Evolutionary conservation across 2,113 vertebrate genomes (phyloP).

Genomic region (Alligator sinensis): DNA sequence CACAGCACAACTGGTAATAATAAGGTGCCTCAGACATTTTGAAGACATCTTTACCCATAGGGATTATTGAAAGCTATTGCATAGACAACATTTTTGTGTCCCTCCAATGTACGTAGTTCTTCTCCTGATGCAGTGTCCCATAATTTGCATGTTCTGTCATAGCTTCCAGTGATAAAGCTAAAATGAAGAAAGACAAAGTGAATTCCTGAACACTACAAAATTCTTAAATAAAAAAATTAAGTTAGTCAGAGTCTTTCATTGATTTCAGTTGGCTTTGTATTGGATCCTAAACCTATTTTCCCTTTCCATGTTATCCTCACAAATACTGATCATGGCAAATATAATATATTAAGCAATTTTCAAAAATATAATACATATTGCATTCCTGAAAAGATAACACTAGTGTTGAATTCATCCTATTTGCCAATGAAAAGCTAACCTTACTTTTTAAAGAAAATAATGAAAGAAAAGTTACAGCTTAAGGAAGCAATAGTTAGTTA

Average conservation of each 20-base stretch:
- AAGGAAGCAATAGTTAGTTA: constrained; percentile 4
- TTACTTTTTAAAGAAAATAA: not conserved
- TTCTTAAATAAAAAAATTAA: not conserved
- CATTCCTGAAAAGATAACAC: not conserved
- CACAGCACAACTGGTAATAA: not conserved
- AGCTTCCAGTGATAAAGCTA: constrained; percentile 97
- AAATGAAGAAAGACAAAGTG: constrained; percentile 27
- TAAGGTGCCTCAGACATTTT: not conserved
- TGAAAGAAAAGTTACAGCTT: not conserved
- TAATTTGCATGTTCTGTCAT: constrained; percentile 94
- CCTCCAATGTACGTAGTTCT: constrained; percentile 86
- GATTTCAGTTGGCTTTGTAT: not conserved
- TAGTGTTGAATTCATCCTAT: not conserved
- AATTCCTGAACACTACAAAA: not conserved
- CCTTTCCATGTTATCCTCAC: not conserved
- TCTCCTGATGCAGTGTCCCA: constrained; percentile 93
- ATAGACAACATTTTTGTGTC: constrained; percentile 94
- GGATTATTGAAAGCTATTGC: constrained; percentile 97
- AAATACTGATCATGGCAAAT: not conserved
- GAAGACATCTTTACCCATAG: constrained; percentile 84
- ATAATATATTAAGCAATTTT: not conserved
- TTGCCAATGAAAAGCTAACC: not conserved
- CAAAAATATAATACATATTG: not conserved
- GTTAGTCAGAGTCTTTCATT: not conserved
- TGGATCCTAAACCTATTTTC: not conserved